A percentile compares a stretch with the other conserved stretches of the same genome.
These are phyloP conservation scores for Eudyptes chrysolophus DNA, from an alignment of 2,113 vertebrate genomes.

Conservation along the genomic window DNA sequence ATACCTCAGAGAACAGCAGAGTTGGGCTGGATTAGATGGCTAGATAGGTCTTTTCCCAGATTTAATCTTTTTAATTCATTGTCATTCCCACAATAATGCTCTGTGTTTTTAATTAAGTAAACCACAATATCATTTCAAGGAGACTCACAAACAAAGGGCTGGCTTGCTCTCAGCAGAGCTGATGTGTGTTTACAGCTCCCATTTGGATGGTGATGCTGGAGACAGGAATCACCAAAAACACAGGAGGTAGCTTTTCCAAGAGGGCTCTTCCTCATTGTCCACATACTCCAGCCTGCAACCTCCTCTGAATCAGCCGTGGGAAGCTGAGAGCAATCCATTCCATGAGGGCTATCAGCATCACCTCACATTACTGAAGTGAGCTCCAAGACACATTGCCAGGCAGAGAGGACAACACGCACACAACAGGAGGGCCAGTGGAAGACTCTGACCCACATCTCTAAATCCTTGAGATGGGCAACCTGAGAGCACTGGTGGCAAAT, in stretches of 20 bases:
- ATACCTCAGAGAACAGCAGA: not conserved
- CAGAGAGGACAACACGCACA: not conserved
- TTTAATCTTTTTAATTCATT: not conserved
- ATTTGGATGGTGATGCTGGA: not conserved
- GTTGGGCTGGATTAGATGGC: not conserved
- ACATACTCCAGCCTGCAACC: accelerated
- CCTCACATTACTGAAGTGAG: accelerated
- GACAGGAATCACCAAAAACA: not conserved
- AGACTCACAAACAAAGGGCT: not conserved
- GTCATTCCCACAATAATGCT: not conserved
- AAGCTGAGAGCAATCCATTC: not conserved
- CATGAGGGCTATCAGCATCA: not conserved
- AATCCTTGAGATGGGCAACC: not conserved
- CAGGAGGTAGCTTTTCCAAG: not conserved
- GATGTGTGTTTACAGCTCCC: not conserved
- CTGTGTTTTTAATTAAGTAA: constrained; percentile 22
- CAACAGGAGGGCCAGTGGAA: not conserved
- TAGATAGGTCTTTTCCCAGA: not conserved
- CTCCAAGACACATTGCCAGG: not conserved
- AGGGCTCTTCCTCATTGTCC: not conserved
- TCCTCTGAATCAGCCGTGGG: not conserved
- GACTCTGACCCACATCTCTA: not conserved
- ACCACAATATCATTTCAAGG: constrained; percentile 8
- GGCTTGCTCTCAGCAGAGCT: not conserved
- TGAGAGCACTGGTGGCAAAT: not conserved